Evolutionary conservation across 1,140 invertebrate genomes (phyloP).

Genomic region (Bombus haemorrhoidalis): DNA sequence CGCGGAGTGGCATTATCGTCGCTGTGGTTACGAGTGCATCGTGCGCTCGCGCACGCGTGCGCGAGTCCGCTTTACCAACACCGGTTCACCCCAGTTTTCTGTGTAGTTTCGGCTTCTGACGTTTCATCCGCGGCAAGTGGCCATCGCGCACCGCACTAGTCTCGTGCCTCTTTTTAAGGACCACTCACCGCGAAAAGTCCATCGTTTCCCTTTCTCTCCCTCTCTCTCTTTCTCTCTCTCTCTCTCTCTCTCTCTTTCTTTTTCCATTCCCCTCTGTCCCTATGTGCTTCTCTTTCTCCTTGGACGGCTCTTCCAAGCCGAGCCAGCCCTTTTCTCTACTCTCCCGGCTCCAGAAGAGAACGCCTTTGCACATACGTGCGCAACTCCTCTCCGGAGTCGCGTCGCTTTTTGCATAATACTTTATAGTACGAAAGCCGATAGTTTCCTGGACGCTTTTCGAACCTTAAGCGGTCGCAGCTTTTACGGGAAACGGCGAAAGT

Average conservation of each 20-base stretch:
- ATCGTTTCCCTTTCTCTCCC: constrained; percentile 48
- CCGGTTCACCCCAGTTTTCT: neutral
- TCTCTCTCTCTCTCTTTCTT: neutral
- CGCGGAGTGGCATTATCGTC: constrained; percentile 70
- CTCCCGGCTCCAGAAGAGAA: neutral
- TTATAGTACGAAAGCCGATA: constrained; percentile 9
- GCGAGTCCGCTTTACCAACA: neutral
- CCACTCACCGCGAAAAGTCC: constrained; percentile 71
- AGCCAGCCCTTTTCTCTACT: neutral
- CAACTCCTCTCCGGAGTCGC: neutral
- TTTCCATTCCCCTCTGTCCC: neutral
- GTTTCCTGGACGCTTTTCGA: neutral
- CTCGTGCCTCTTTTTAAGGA: constrained; percentile 59
- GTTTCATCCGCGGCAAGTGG: constrained; percentile 69
- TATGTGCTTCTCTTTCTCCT: neutral
- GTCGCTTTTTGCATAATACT: constrained; percentile 29
- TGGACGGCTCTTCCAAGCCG: neutral
- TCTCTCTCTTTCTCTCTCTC: too few species aligned
- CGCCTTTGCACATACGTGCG: neutral
- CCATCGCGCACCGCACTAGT: constrained; percentile 47
- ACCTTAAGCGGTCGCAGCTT: constrained; percentile 8
- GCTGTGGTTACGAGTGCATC: constrained; percentile 66
- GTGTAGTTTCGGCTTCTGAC: constrained; percentile 63
- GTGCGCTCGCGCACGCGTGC: constrained; percentile 29
- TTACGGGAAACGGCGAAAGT: neutral